Percentiles rank a stretch among this genome's conserved stretches.
Conservation (phyloP, 2,797 vertebrate genomes). For the Acanthopagrus latus region DNA sequence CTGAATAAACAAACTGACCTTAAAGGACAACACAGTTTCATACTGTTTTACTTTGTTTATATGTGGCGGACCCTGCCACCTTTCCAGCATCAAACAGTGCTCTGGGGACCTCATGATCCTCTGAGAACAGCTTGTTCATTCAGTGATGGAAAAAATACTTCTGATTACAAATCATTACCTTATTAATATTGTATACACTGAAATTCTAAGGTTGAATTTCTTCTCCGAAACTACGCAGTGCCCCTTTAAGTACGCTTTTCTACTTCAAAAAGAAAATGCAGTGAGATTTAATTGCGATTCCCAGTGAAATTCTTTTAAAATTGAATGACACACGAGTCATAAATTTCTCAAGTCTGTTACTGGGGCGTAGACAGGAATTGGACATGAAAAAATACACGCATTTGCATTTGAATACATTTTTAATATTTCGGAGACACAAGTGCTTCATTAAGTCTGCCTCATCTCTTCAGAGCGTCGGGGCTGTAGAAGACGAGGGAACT, state of each 20-base stretch:
- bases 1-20: too few species aligned
- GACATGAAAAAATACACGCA: slow-evolving; percentile 5
- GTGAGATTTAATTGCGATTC: slow-evolving; percentile 14
- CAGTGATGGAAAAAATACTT: too few species aligned
- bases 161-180: too few species aligned
- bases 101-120: too few species aligned
- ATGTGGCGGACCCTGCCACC: too few species aligned
- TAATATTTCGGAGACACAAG: slow-evolving; percentile 38
- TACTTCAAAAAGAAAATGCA: neutral
- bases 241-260: slow-evolving; percentile 2
- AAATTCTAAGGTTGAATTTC: too few species aligned
- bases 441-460: slow-evolving; percentile 44
- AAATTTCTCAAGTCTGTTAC: slow-evolving; percentile 13
- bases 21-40: too few species aligned
- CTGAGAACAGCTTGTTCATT: too few species aligned
- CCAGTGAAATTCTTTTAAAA: slow-evolving; percentile 10
- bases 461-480: slow-evolving; percentile 39
- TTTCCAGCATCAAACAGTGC: too few species aligned
- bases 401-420: slow-evolving; percentile 43
- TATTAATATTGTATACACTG: too few species aligned
- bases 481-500: slow-evolving; percentile 3
- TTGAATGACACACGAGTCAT: slow-evolving; percentile 25
- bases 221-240: too few species aligned
- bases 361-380: slow-evolving; percentile 9
- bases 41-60: too few species aligned